Evolutionary conservation across 2,797 vertebrate genomes (phyloP), one percentile per base, ranked within the genome.

Genomic region (Syngnathus acus): DNA sequence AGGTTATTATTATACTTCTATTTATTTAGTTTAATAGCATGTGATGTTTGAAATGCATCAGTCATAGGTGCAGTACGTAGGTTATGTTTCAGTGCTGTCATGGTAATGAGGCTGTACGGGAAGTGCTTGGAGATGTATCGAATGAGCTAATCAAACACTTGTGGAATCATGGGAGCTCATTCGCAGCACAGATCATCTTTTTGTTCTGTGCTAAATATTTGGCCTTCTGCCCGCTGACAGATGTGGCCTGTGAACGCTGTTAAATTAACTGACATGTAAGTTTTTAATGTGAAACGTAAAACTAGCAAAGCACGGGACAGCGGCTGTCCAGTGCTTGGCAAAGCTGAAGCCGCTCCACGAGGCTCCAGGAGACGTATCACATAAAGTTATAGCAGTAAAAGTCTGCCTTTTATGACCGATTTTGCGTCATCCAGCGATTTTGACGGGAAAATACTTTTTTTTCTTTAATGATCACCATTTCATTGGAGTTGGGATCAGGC

Each of bases 381-480:
- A 84, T 87, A 86, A 89, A 86, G 74, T 81, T 72, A 65, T 64
- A 66, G 77, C 80, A 74, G 67, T 88, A 88, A 90, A 90, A 77
- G 55, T 58, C 66, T 69, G 70, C 58, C 68, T 84, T 90, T 90
- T 90, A 89, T 88, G 84, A 86, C 82, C 77, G 77, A 88, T 90
- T 85, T 76, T 89, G 84, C 86, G 86, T 92, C 91, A 90, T 90
- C 78, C 79, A 73, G 82, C 72, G 74, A 89, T 89, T 89, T 84
- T 78, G 60, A 76, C 78, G 84, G 85, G 84, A 81, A 88, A 79
- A 81, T 14, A 81, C 75, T 60, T 66, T 47, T 78, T 89, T 90
- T 77, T 87, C 89, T 88, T 89, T 91, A 90, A 91, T 91, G 88
- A 90, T 88, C 72, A 66, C 81, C 73, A 78, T 86, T 89, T 89